Conservation (phyloP, 2,888 invertebrate genomes). For the Pammene aurita region DNA sequence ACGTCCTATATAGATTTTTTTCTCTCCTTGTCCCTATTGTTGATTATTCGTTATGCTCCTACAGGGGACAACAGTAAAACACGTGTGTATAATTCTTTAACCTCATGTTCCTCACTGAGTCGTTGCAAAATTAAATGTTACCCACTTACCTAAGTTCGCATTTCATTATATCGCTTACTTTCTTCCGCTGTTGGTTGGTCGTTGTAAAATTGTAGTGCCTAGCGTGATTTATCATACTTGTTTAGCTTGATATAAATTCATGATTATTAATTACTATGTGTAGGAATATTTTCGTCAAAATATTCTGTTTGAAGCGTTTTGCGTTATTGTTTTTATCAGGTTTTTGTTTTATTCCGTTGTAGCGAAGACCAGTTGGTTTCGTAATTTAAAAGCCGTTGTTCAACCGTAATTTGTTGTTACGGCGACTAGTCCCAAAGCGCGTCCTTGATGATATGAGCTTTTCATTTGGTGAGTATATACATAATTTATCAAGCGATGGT, state of each 20-base stretch:
- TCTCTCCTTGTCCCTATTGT: no score
- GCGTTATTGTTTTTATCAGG: neutral
- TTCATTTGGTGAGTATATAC: conserved; percentile 7
- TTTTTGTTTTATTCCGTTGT: conserved; percentile 4
- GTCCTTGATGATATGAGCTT: neutral
- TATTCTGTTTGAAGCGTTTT: conserved; percentile 22
- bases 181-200: conserved; percentile 23
- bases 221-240: conserved; percentile 35
- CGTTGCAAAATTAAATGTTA: neutral
- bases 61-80: no score
- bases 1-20: no score
- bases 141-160: neutral
- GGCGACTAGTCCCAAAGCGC: conserved; percentile 2
- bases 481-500: conserved; percentile 14
- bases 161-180: conserved; percentile 1
- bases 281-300: conserved; percentile 31
- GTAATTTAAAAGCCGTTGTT: conserved; percentile 16
- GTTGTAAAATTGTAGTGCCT: conserved; percentile 31
- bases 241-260: conserved; percentile 34
- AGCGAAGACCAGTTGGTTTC: conserved; percentile 4
- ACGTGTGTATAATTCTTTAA: no score
- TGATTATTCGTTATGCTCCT: no score
- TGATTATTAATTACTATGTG: conserved; percentile 34
- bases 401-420: conserved; percentile 16
- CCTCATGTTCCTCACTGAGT: no score